These are phyloP conservation scores for Pluvialis apricaria DNA, from an alignment of 2,113 vertebrate genomes.

Conservation along the genomic window DNA sequence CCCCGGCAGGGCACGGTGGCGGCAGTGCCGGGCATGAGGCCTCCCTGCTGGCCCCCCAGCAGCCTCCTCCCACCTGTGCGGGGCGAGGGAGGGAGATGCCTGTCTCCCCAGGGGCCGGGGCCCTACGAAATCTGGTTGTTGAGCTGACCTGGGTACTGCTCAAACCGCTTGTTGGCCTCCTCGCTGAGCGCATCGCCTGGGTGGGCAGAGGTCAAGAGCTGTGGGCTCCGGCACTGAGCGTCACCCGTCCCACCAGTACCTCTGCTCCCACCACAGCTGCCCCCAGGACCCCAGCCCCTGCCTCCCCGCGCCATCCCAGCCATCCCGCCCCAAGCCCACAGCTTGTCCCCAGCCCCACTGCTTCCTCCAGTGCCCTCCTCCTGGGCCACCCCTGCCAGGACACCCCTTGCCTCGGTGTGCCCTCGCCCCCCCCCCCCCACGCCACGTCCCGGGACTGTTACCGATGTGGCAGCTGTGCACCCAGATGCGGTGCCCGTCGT, in stretches of 20 bases:
- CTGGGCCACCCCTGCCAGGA: background rate
- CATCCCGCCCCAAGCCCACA: background rate
- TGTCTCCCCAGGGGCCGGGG: background rate
- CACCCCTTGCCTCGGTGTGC: background rate
- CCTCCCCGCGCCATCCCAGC: rapidly evolving
- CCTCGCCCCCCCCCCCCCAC: rapidly evolving
- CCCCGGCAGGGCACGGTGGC: background rate
- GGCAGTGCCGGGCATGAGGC: background rate
- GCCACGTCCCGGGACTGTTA: background rate
- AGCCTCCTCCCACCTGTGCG: background rate
- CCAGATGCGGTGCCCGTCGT: constrained; percentile 96
- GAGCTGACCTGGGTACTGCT: constrained; percentile 93
- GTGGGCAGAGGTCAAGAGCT: background rate
- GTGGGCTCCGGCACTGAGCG: rapidly evolving
- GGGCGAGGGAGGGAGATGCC: background rate
- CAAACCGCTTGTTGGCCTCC: constrained; percentile 89
- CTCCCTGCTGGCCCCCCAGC: background rate
- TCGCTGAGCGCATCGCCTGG: constrained; percentile 93
- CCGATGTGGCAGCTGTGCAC: constrained; percentile 94
- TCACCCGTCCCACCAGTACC: background rate
- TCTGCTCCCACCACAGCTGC: rapidly evolving
- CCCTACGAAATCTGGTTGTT: constrained; percentile 91
- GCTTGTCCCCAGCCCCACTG: background rate
- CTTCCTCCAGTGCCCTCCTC: background rate
- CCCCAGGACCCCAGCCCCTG: background rate